Evolutionary conservation across 2,113 vertebrate species (phyloP).

Genomic region (Seriola rivoliana): DNA sequence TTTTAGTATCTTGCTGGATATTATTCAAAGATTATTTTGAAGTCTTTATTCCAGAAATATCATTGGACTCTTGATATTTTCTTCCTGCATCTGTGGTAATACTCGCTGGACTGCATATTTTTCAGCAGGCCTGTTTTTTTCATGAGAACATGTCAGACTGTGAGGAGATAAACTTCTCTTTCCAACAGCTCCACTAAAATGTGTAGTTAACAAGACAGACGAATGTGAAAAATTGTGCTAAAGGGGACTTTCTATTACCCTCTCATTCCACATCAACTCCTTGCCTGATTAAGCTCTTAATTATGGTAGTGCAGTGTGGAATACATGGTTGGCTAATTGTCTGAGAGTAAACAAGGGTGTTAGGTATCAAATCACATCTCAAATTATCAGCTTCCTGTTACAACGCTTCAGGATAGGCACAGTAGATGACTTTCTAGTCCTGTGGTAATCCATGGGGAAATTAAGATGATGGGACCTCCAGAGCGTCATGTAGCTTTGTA

Average conservation of each 20-base stretch:
- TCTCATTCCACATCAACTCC: slow-evolving; percentile 55
- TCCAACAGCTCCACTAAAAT: background rate
- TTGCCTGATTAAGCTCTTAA: slow-evolving; percentile 71
- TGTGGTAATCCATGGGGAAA: slow-evolving; percentile 57
- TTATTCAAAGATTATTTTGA: slow-evolving; percentile 15
- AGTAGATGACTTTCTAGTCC: slow-evolving; percentile 29
- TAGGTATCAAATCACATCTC: slow-evolving; percentile 58
- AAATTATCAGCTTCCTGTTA: slow-evolving; percentile 55
- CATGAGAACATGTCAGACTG: slow-evolving; percentile 22
- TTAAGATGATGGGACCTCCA: slow-evolving; percentile 32
- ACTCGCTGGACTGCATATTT: background rate
- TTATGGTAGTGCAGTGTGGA: slow-evolving; percentile 55
- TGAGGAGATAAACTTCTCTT: background rate
- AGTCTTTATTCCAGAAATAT: slow-evolving; percentile 30
- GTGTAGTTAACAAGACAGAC: slow-evolving; percentile 35
- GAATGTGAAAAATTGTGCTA: slow-evolving; percentile 39
- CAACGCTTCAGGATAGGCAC: slow-evolving; percentile 31
- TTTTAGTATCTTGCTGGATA: slow-evolving; percentile 22
- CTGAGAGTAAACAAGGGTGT: slow-evolving; percentile 64
- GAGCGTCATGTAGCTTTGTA: slow-evolving; percentile 37
- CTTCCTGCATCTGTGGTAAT: background rate
- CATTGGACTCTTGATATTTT: background rate
- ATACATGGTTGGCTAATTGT: slow-evolving; percentile 71
- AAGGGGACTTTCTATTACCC: slow-evolving; percentile 48
- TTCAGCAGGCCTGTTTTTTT: background rate